A percentile compares a stretch with the other conserved stretches of the same genome.
Evolutionary conservation across 1,140 invertebrate genomes (phyloP).

Genomic region (Drosophila serrata): DNA sequence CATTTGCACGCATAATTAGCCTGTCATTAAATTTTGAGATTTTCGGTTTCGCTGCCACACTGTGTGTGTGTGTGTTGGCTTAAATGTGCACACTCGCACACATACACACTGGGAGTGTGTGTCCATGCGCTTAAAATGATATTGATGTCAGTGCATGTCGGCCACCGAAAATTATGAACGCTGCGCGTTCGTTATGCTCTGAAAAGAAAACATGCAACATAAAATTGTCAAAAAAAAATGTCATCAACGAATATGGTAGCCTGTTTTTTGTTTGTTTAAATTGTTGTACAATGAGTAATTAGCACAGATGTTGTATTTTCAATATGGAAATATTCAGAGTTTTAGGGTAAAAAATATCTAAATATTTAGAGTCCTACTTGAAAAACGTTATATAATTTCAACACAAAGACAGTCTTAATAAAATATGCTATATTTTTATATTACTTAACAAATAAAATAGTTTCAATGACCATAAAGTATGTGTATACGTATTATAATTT

Average conservation of each 20-base stretch:
- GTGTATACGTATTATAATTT: too few species aligned
- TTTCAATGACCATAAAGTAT: too few species aligned
- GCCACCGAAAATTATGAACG: conserved; percentile 12
- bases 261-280: background rate
- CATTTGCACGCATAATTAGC: conserved; percentile 84
- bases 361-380: too few species aligned
- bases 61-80: conserved; percentile 12
- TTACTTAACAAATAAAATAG: too few species aligned
- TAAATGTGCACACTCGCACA: conserved; percentile 5
- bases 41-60: conserved; percentile 36
- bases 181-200: conserved; percentile 12
- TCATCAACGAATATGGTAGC: background rate
- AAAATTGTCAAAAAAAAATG: background rate
- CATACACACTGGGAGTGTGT: background rate
- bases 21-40: conserved; percentile 81
- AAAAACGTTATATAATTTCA: too few species aligned
- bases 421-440: too few species aligned
- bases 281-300: background rate
- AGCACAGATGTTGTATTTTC: background rate
- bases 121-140: conserved; percentile 33
- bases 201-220: conserved; percentile 1
- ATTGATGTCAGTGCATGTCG: conserved; percentile 29
- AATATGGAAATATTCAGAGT: background rate
- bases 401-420: too few species aligned
- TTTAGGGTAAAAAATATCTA: too few species aligned